Percentiles rank a stretch among this genome's conserved stretches.
phyloP scores from a whole-genome alignment of 2,113 vertebrate species.

The Phycodurus eques region DNA sequence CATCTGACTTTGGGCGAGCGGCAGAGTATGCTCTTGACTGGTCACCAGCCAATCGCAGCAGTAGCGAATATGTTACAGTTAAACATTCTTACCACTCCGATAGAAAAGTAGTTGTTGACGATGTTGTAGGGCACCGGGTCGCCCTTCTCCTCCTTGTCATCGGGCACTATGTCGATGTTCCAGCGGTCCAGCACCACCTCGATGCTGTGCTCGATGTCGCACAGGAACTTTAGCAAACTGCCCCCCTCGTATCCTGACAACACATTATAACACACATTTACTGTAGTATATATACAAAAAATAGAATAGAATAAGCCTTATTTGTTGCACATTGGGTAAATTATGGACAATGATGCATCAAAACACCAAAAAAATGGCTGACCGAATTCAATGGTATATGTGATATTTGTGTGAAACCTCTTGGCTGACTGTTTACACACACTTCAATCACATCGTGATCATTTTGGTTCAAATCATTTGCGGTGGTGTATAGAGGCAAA shows the following conservation, averaged over 20 bases:
- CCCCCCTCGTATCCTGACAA: slow-evolving; percentile 90
- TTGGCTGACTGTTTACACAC: too few relatives aligned
- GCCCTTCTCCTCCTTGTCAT: slow-evolving; percentile 82
- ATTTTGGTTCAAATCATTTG: too few relatives aligned
- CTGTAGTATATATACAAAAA: neutral
- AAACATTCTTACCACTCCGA: slow-evolving; percentile 85
- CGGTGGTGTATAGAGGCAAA: too few relatives aligned
- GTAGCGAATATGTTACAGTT: neutral
- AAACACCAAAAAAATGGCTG: too few relatives aligned
- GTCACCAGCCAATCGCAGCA: neutral
- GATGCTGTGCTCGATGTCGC: slow-evolving; percentile 91
- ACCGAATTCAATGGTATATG: too few relatives aligned
- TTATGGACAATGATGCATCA: too few relatives aligned
- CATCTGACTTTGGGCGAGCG: too few relatives aligned
- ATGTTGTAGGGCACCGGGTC: slow-evolving; percentile 89
- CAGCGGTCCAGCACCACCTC: slow-evolving; percentile 91
- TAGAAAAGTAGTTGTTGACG: slow-evolving; percentile 97
- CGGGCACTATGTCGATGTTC: slow-evolving; percentile 85
- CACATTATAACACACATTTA: slow-evolving; percentile 38
- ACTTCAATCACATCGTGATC: too few relatives aligned
- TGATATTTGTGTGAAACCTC: too few relatives aligned
- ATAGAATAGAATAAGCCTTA: too few relatives aligned
- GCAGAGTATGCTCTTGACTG: too few relatives aligned
- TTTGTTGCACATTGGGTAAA: too few relatives aligned
- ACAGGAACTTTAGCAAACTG: slow-evolving; percentile 88